Evolutionary conservation across 2,113 vertebrate genomes (phyloP).

Genomic region (Clarias gariepinus): DNA sequence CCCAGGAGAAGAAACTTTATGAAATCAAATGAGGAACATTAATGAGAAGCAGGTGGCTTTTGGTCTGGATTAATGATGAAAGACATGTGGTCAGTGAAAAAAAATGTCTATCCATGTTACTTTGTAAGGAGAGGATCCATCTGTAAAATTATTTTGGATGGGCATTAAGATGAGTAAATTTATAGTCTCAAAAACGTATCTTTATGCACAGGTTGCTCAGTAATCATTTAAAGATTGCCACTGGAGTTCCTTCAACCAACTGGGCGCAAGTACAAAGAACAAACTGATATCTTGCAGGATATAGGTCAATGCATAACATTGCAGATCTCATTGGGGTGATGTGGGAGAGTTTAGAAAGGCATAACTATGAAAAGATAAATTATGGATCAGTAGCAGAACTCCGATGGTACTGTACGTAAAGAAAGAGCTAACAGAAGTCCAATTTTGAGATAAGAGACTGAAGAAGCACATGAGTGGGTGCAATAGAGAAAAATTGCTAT

Average conservation of each 20-base stretch:
- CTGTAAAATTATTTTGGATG: not conserved
- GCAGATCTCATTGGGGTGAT: not conserved
- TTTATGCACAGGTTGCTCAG: not conserved
- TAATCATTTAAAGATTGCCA: not conserved
- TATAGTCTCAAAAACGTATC: not conserved
- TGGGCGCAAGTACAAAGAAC: not conserved
- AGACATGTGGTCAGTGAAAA: not conserved
- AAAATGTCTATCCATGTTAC: not conserved
- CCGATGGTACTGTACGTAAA: not conserved
- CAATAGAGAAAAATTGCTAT: not conserved
- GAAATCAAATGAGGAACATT: conserved; percentile 22
- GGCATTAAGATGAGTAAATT: not conserved
- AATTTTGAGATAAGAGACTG: not conserved
- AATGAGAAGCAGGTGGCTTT: conserved; percentile 32
- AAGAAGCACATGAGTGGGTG: not conserved
- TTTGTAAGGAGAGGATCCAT: not conserved
- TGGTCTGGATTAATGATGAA: conserved; percentile 23
- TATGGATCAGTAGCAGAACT: not conserved
- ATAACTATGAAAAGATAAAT: not conserved
- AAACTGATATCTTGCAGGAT: not conserved
- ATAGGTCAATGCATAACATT: not conserved
- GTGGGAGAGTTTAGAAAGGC: not conserved
- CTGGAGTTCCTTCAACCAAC: not conserved
- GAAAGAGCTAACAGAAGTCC: not conserved
- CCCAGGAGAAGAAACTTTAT: conserved; percentile 32